These are phyloP conservation scores for Microcebus griseorufus DNA, from an alignment of 2,113 vertebrate species.

Conservation along the genomic window DNA sequence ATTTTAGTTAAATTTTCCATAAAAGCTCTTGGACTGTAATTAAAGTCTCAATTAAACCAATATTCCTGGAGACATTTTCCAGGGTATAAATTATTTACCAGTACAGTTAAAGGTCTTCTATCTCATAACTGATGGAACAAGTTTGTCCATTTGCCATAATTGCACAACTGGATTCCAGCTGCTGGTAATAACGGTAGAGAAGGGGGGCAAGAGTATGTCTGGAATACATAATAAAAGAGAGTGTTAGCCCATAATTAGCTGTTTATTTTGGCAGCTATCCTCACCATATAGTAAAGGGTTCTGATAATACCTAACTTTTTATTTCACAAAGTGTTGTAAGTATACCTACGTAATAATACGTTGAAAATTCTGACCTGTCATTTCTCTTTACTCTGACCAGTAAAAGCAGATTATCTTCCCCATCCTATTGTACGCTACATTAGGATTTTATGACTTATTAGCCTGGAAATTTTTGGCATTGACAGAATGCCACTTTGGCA, in stretches of 20 bases:
- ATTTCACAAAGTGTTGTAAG: neutral
- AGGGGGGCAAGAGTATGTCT: neutral
- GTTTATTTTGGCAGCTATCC: neutral
- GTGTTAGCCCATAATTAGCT: neutral
- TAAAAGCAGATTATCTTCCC: neutral
- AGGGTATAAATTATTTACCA: neutral
- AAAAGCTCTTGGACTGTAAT: neutral
- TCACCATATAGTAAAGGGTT: neutral
- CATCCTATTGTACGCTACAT: neutral
- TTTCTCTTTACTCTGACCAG: neutral
- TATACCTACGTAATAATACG: neutral
- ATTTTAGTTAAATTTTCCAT: neutral
- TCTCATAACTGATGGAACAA: neutral
- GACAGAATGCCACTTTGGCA: neutral
- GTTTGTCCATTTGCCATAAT: neutral
- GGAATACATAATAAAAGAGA: neutral
- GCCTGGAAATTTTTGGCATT: neutral
- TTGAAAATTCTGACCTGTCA: neutral
- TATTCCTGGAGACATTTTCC: neutral
- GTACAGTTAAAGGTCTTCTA: neutral
- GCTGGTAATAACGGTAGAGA: neutral
- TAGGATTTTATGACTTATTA: neutral
- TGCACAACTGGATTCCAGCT: neutral
- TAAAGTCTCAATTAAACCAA: neutral
- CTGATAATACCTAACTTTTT: neutral